phyloP scores from a whole-genome alignment of 2,797 vertebrate species.

The Pipistrellus pipistrellus region DNA sequence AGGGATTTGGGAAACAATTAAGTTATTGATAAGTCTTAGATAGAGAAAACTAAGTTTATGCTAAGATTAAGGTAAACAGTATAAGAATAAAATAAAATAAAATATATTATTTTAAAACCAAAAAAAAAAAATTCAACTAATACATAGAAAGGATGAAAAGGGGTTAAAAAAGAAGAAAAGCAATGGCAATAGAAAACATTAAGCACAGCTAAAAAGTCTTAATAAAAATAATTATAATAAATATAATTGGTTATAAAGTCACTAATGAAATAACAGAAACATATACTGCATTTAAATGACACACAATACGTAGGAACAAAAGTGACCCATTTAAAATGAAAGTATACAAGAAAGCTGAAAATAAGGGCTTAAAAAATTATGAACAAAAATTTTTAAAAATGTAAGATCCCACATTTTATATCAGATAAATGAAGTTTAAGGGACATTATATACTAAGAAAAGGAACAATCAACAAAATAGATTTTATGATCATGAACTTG shows the following conservation, averaged over 20 bases:
- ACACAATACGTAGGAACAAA: not conserved
- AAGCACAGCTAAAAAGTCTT: slow-evolving; percentile 18
- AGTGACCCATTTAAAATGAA: slow-evolving; percentile 51
- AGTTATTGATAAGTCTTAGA: not conserved
- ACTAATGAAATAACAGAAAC: slow-evolving; percentile 20
- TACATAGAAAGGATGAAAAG: not conserved
- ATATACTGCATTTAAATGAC: not conserved
- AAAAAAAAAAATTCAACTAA: not conserved
- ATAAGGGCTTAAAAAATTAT: not conserved
- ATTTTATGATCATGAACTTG: not conserved
- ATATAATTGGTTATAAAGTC: not conserved
- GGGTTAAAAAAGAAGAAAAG: not conserved
- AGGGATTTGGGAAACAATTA: not conserved
- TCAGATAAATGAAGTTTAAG: not conserved
- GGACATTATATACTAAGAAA: not conserved
- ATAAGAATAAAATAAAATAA: slow-evolving; percentile 55
- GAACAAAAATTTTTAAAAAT: slow-evolving; percentile 21
- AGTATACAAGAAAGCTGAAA: slow-evolving; percentile 14
- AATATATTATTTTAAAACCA: slow-evolving; percentile 8
- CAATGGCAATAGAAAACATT: slow-evolving; percentile 31
- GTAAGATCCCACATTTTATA: not conserved
- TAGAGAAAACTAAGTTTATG: not conserved
- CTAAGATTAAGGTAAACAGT: not conserved
- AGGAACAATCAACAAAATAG: not conserved
- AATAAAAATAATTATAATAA: slow-evolving; percentile 32